Percentiles rank a stretch among this genome's conserved stretches.
phyloP scores from a whole-genome alignment of 2,113 vertebrate species.

The Ageneiosus marmoratus region DNA sequence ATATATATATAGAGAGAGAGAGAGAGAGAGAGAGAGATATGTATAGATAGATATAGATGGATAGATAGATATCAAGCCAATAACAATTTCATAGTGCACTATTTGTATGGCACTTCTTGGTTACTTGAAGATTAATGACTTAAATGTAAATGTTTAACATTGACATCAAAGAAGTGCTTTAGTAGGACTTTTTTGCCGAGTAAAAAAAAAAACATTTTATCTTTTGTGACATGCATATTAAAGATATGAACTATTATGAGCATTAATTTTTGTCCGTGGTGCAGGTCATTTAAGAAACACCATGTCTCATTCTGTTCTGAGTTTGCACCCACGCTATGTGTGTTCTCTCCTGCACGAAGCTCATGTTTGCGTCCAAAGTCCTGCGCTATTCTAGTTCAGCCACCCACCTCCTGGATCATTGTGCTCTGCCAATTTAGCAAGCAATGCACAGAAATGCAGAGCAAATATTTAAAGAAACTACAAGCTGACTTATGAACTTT shows the following conservation, averaged over 20 bases:
- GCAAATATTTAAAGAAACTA: slow-evolving; percentile 1
- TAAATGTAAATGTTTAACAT: background rate
- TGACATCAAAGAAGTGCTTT: background rate
- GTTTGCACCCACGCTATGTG: slow-evolving; percentile 29
- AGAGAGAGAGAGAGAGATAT: too few relatives aligned
- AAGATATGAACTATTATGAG: background rate
- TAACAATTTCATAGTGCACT: background rate
- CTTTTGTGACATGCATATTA: background rate
- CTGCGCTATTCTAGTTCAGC: slow-evolving; percentile 29
- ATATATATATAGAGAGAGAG: too few relatives aligned
- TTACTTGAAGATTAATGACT: background rate
- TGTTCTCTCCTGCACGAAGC: slow-evolving; percentile 28
- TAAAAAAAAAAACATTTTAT: background rate
- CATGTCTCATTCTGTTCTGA: background rate
- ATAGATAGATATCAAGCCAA: too few relatives aligned
- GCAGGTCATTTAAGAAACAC: background rate
- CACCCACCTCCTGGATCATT: slow-evolving; percentile 23
- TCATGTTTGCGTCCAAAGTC: slow-evolving; percentile 52
- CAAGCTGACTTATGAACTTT: background rate
- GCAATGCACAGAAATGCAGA: slow-evolving; percentile 20
- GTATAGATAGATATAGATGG: too few relatives aligned
- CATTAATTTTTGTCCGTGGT: background rate
- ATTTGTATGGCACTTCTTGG: background rate
- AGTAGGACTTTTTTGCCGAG: background rate
- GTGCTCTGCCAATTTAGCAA: slow-evolving; percentile 6